Evolutionary conservation across 2,113 vertebrate species (phyloP).

Genomic region (Camelus dromedarius): DNA sequence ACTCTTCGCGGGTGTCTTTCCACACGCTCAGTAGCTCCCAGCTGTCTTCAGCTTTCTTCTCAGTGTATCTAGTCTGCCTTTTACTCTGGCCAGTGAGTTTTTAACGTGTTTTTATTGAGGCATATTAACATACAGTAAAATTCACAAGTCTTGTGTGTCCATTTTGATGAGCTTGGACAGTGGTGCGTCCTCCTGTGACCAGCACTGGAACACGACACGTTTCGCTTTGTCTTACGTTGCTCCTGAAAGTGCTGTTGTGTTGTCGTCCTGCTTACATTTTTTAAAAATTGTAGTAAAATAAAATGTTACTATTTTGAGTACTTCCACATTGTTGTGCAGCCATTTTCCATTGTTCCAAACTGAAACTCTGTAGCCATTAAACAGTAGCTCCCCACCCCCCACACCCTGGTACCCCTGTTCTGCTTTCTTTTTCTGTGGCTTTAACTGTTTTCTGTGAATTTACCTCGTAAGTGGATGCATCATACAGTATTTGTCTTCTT

Average conservation of each 20-base stretch:
- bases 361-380: not conserved
- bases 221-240: not conserved
- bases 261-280: not conserved
- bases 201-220: not conserved
- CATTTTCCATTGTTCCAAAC: not conserved
- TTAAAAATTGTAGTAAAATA: not conserved
- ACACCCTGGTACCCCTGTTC: not conserved
- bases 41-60: not conserved
- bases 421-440: not conserved
- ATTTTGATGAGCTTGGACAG: not conserved
- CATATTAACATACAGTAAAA: not conserved
- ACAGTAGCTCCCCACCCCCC: not conserved
- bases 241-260: not conserved
- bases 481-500: not conserved
- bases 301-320: not conserved
- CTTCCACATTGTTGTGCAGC: not conserved
- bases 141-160: not conserved
- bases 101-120: not conserved
- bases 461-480: not conserved
- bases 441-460: not conserved
- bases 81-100: not conserved
- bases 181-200: not conserved
- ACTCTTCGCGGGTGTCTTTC: not conserved
- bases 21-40: not conserved
- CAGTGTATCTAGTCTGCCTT: not conserved